These are phyloP conservation scores for Micronycteris hirsuta DNA, from an alignment of 2,113 vertebrate genomes.

Conservation along the genomic window DNA sequence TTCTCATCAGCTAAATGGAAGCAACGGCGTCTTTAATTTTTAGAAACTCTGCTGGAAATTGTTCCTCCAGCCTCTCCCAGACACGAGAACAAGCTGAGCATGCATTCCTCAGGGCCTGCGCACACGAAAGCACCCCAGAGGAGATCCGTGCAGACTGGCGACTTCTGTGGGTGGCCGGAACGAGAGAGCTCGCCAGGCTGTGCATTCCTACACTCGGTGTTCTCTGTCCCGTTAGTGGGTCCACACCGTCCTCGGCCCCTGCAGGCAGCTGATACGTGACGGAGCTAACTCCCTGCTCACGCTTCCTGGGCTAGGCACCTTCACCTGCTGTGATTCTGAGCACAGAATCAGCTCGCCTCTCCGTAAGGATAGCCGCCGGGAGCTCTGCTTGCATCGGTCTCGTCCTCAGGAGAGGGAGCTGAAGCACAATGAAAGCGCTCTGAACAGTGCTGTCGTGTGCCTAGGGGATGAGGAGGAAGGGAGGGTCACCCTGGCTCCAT, in stretches of 20 bases:
- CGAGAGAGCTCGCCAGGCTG: background rate
- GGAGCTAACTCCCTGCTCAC: too few species aligned
- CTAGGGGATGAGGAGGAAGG: background rate
- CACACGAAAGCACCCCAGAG: background rate
- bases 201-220: rapidly evolving
- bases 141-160: background rate
- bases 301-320: background rate
- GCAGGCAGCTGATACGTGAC: background rate
- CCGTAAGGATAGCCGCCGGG: too few species aligned
- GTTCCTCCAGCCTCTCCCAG: background rate
- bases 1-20: background rate
- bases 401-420: too few species aligned
- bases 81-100: background rate
- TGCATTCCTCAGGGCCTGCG: background rate
- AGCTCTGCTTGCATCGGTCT: too few species aligned
- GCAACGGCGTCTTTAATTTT: background rate
- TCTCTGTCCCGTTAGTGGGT: background rate
- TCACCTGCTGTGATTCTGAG: background rate
- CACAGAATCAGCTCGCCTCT: background rate
- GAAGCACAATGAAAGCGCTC: background rate
- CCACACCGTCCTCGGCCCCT: background rate
- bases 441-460: background rate
- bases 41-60: background rate
- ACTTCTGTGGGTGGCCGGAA: background rate
- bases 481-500: background rate